These are phyloP conservation scores for Salticus scenicus DNA, from an alignment of 2,888 invertebrate species.

Conservation along the genomic window DNA sequence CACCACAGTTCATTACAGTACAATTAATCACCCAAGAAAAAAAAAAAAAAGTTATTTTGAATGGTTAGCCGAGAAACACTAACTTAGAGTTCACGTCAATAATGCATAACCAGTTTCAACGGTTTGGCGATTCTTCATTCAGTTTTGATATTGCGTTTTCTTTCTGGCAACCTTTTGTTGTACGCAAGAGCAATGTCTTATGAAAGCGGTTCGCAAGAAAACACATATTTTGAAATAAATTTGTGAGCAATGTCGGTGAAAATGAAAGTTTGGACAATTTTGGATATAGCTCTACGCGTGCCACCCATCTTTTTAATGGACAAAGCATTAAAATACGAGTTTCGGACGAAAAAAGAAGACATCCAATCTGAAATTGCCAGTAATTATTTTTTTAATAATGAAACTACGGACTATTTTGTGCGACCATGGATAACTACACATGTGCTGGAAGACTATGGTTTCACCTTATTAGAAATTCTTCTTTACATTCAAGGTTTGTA, in stretches of 20 bases:
- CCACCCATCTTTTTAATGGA: slow-evolving; percentile 95
- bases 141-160: not conserved
- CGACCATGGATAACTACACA: not conserved
- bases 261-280: slow-evolving; percentile 55
- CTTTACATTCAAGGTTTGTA: slow-evolving; percentile 32
- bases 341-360: not conserved
- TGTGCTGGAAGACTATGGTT: not conserved
- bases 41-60: too few species aligned
- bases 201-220: not conserved
- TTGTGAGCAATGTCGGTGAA: slow-evolving; percentile 36
- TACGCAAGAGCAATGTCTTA: not conserved
- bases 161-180: slow-evolving; percentile 30
- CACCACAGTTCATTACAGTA: too few species aligned
- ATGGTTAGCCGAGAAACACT: too few species aligned
- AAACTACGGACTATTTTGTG: not conserved
- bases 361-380: not conserved
- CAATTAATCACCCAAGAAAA: too few species aligned
- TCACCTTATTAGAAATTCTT: slow-evolving; percentile 26
- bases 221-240: too few species aligned
- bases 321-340: slow-evolving; percentile 81
- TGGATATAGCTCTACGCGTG: slow-evolving; percentile 88
- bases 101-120: slow-evolving; percentile 1
- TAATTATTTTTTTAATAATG: not conserved
- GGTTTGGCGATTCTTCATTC: slow-evolving; percentile 22
- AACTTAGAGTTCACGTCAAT: too few species aligned